phyloP scores from a whole-genome alignment of 2,888 invertebrate genomes.

The Troglohyphantes excavatus region DNA sequence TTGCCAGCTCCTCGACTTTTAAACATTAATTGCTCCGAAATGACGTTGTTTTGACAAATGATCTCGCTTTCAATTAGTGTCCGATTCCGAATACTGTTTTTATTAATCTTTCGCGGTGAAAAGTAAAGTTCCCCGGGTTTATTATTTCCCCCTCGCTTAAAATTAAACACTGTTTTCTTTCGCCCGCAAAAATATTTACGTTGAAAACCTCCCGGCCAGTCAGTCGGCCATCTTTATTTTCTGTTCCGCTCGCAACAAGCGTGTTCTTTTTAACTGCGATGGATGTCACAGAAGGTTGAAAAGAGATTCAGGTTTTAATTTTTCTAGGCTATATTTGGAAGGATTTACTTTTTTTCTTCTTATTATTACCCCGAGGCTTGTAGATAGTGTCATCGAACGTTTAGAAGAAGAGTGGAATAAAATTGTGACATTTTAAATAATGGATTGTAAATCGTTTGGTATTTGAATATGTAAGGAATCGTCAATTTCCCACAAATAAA shows the following conservation, averaged over 20 bases:
- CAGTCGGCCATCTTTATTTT: constrained; percentile 6
- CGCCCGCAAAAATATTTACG: constrained; percentile 37
- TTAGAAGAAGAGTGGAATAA: background rate
- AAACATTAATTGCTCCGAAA: constrained; percentile 27
- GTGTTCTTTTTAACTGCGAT: constrained; percentile 3
- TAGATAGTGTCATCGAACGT: background rate
- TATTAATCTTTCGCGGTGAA: background rate
- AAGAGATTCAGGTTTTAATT: background rate
- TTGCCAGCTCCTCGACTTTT: background rate
- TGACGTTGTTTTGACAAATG: constrained; percentile 62
- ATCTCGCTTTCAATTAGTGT: constrained; percentile 61
- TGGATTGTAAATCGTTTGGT: too few species aligned
- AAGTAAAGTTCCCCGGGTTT: constrained; percentile 7
- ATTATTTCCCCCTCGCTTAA: constrained; percentile 14
- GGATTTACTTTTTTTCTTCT: constrained; percentile 26
- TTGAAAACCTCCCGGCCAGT: constrained; percentile 24
- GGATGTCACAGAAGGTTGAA: background rate
- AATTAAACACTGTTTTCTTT: constrained; percentile 48
- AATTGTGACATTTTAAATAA: background rate
- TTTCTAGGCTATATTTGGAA: background rate
- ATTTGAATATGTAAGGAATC: too few species aligned
- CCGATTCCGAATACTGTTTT: constrained; percentile 22
- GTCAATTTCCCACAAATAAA: too few species aligned
- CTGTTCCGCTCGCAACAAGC: background rate
- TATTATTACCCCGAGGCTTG: constrained; percentile 2